These are phyloP conservation scores for Dipodomys ordii DNA, from an alignment of 2,113 vertebrate species.

Conservation along the genomic window DNA sequence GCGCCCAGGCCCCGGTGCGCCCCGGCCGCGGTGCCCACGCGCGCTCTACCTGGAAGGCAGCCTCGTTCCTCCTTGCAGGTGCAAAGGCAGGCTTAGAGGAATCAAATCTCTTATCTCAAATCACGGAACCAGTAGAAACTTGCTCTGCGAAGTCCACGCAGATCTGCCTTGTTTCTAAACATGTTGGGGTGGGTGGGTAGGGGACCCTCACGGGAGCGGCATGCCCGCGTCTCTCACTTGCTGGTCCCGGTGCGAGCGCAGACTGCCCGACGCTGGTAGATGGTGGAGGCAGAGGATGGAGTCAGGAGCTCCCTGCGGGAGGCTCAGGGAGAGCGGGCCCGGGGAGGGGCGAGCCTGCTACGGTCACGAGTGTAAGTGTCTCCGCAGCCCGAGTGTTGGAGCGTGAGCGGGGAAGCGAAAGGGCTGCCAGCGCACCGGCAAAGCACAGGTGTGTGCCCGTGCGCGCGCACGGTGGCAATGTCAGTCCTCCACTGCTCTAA, in stretches of 20 bases:
- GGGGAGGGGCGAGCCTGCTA: background rate
- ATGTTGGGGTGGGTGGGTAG: no score
- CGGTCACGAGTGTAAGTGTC: background rate
- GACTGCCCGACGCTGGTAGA: background rate
- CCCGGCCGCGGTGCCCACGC: background rate
- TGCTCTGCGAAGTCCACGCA: background rate
- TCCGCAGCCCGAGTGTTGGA: background rate
- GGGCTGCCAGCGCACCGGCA: background rate
- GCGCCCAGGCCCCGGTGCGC: background rate
- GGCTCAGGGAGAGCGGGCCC: background rate
- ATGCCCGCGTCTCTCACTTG: background rate
- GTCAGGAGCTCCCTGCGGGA: background rate
- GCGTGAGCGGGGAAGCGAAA: background rate
- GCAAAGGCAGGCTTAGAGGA: conserved; percentile 38
- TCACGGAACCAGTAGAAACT: conserved; percentile 3
- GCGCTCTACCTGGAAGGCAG: background rate
- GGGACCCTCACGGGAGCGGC: background rate
- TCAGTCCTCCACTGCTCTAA: background rate
- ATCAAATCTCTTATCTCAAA: conserved; percentile 20
- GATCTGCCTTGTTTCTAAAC: background rate
- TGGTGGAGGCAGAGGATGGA: background rate
- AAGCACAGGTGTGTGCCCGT: background rate
- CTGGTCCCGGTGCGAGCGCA: background rate
- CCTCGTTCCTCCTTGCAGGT: conserved; percentile 26
- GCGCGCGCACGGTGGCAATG: background rate